Evolutionary conservation across 2,113 vertebrate species (phyloP), one percentile per base, ranked within the genome.

Genomic region (Hydrolagus affinis): DNA sequence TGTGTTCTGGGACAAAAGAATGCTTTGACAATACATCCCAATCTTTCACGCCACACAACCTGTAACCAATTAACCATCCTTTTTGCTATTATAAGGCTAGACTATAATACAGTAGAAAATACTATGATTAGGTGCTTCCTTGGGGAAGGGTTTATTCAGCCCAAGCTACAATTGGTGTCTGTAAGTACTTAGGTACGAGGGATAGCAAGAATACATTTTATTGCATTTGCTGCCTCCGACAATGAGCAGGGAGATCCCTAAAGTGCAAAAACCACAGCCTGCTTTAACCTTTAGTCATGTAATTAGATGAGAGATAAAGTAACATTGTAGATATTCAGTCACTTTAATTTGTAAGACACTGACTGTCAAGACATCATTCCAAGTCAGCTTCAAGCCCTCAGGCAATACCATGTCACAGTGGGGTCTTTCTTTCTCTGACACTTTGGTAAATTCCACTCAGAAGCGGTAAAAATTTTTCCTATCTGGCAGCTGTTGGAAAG

Each of bases 131-230:
- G 78, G 62, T 83, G 78, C 66, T 83, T 83, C 78, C 78, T 68
- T 68, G 62, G 78, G 78, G 78, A 83, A 14, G 66, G 78, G 78
- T 83, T 62, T 83, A 83, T 60, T 83, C 78, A 83, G 66, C 78
- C 21, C 62, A 66, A 28, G 21, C 62, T 30, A 30, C 30, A 66
- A 66, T 15, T 83, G 25, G 78, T 83, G 78, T 83, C 78, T 83
- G 78, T 83, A 83, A 83, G 78, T 64, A 83, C 28, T 83, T 83
- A 83, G 78, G 64, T 83, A 83, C 30, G 62, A 83, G 78, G 73
- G 78, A 83, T 83, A 83, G 78, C 78, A 83, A 25, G 66, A 66
- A 68, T 83, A 83, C 66, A 83, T 83, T 83, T 83, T 66, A 83
- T 28, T 83, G 78, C 66, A 32, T 62, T 83, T 15, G 9, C 23